Evolutionary conservation across 1,140 invertebrate genomes (phyloP).

Genomic region (Adelges cooleyi): DNA sequence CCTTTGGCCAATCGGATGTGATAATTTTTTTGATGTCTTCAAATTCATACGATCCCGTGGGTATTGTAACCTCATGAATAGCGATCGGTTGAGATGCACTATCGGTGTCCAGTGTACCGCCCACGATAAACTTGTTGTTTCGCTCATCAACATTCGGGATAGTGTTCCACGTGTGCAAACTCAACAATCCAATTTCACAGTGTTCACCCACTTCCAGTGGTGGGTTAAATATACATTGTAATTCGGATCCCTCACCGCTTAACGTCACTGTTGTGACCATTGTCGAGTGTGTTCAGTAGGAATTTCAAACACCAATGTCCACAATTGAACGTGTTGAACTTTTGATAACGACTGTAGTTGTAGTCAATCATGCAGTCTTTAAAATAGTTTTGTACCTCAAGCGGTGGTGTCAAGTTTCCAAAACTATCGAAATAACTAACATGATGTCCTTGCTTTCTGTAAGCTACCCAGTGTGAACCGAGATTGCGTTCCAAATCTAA

Average conservation of each 20-base stretch:
- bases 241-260: constrained; percentile 15
- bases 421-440: constrained; percentile 36
- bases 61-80: neutral
- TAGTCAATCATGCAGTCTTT: constrained; percentile 31
- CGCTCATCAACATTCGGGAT: neutral
- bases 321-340: constrained; percentile 31
- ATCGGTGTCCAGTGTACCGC: neutral
- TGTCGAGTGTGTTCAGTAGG: too few species aligned
- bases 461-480: constrained; percentile 37
- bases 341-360: constrained; percentile 33
- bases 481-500: constrained; percentile 32
- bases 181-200: constrained; percentile 30
- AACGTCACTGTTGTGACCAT: constrained; percentile 31
- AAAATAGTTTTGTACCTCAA: constrained; percentile 35
- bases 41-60: neutral
- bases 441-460: constrained; percentile 33
- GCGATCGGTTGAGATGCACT: neutral
- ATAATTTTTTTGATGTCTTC: neutral
- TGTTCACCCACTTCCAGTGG: constrained; percentile 31
- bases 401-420: constrained; percentile 34
- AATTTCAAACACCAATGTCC: constrained; percentile 34
- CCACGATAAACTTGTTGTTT: neutral
- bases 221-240: constrained; percentile 32
- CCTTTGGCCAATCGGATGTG: too few species aligned
- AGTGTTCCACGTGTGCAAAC: constrained; percentile 17